Percentiles rank a stretch among this genome's conserved stretches.
Conservation (phyloP, 1,140 invertebrate genomes). For the Leguminivora glycinivorella region DNA sequence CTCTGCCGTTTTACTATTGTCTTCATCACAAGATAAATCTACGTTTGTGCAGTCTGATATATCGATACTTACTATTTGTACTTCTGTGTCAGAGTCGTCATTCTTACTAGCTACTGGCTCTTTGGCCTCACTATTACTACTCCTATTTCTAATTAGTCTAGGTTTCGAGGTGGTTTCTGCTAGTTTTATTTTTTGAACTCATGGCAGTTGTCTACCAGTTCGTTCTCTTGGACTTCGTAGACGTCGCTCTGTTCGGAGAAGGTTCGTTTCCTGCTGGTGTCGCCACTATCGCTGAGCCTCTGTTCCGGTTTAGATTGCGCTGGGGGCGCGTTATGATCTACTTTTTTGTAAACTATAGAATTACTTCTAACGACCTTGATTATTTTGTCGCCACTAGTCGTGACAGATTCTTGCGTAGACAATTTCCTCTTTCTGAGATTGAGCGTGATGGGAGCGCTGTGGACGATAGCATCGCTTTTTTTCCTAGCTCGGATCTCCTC, state of each 20-base stretch:
- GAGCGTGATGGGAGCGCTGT: slow-evolving; percentile 55
- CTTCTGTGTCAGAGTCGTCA: slow-evolving; percentile 63
- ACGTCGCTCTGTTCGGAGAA: slow-evolving; percentile 65
- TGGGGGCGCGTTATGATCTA: slow-evolving; percentile 52
- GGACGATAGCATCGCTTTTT: slow-evolving; percentile 55
- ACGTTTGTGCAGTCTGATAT: slow-evolving; percentile 44
- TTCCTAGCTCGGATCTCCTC: slow-evolving; percentile 67
- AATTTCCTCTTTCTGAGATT: slow-evolving; percentile 64
- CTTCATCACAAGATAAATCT: slow-evolving; percentile 50
- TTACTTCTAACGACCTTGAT: slow-evolving; percentile 72
- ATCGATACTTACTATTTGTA: slow-evolving; percentile 63
- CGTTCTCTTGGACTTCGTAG: slow-evolving; percentile 61
- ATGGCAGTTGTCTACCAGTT: slow-evolving; percentile 65
- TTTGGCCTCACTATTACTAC: slow-evolving; percentile 41
- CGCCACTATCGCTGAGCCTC: slow-evolving; percentile 43
- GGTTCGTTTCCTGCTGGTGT: slow-evolving; percentile 57
- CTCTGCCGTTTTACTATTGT: slow-evolving; percentile 50
- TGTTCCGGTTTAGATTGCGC: slow-evolving; percentile 47
- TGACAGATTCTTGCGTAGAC: slow-evolving; percentile 65
- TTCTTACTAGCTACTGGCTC: slow-evolving; percentile 38
- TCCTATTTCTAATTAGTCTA: slow-evolving; percentile 60
- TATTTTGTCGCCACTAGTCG: slow-evolving; percentile 67
- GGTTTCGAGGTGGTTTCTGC: slow-evolving; percentile 58
- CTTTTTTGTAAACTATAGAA: slow-evolving; percentile 69
- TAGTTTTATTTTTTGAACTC: slow-evolving; percentile 71